phyloP scores from a whole-genome alignment of 2,888 invertebrate genomes.

The Pandemis corylana region DNA sequence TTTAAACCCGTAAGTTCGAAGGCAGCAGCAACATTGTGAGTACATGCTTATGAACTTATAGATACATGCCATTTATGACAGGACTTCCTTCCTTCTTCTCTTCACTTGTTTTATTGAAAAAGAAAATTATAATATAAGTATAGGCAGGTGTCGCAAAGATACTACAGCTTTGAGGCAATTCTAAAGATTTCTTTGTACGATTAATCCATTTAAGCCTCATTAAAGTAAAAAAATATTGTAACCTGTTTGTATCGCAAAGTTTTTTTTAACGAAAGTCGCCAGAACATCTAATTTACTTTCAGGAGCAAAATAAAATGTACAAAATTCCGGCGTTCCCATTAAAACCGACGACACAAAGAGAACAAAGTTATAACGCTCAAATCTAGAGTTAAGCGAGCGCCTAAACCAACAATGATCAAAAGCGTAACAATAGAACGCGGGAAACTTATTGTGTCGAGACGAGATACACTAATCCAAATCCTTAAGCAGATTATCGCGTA shows the following conservation, averaged over 20 bases:
- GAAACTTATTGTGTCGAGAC: slow-evolving; percentile 19
- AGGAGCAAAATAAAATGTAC: neutral
- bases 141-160: too few relatives aligned
- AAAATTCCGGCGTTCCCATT: neutral
- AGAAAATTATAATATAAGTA: too few relatives aligned
- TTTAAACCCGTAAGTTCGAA: neutral
- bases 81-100: too few relatives aligned
- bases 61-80: too few relatives aligned
- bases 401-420: slow-evolving; percentile 30
- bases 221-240: too few relatives aligned
- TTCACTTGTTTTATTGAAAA: too few relatives aligned
- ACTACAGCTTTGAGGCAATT: too few relatives aligned
- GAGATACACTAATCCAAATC: slow-evolving; percentile 27
- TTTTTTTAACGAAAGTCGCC: neutral
- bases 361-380: slow-evolving; percentile 12
- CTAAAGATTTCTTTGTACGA: too few relatives aligned
- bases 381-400: slow-evolving; percentile 22
- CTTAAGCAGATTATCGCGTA: slow-evolving; percentile 33
- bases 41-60: too few relatives aligned
- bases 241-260: neutral
- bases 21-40: too few relatives aligned
- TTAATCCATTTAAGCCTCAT: too few relatives aligned
- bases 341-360: neutral
- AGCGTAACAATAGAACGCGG: slow-evolving; percentile 21
- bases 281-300: neutral